Evolutionary conservation across 2,113 vertebrate species (phyloP).

Genomic region (Tyrannus savana): DNA sequence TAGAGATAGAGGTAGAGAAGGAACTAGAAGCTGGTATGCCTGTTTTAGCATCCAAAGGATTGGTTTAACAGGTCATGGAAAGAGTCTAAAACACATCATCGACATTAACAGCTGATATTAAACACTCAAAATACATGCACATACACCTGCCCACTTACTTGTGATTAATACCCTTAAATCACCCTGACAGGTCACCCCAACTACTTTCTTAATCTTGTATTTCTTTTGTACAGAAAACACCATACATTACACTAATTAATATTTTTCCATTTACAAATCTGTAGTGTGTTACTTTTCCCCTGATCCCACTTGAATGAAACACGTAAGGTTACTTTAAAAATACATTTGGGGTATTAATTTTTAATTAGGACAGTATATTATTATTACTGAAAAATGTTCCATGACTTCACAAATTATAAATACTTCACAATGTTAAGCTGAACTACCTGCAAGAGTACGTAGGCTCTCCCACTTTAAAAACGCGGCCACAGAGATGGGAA

Average conservation of each 20-base stretch:
- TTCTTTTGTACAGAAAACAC: background rate
- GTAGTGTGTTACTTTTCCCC: background rate
- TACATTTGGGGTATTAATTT: background rate
- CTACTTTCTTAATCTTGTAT: background rate
- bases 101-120: background rate
- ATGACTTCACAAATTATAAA: background rate
- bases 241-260: background rate
- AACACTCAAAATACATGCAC: background rate
- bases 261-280: background rate
- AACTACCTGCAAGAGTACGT: constrained; percentile 97
- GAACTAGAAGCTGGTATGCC: background rate
- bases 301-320: background rate
- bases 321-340: background rate
- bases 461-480: constrained; percentile 97
- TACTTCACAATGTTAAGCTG: background rate
- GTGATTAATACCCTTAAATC: background rate
- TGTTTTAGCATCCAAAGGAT: background rate
- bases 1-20: background rate
- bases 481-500: constrained; percentile 93
- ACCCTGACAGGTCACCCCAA: background rate
- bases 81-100: background rate
- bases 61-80: background rate
- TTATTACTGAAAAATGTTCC: background rate
- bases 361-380: background rate
- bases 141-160: background rate